Conservation (phyloP, 2,888 invertebrate species). For the Nysson spinosus region DNA sequence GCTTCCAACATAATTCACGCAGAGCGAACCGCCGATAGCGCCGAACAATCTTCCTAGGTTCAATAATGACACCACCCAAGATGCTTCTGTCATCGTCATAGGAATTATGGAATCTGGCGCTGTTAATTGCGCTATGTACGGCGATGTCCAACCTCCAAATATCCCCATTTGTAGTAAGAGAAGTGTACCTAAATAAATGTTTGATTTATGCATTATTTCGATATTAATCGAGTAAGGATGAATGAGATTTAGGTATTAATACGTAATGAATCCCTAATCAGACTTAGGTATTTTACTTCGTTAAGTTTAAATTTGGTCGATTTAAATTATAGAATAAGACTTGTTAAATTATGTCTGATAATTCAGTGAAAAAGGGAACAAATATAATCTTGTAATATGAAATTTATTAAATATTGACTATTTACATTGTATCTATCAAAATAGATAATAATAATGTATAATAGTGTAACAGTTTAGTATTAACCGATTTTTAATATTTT, state of each 20-base stretch:
- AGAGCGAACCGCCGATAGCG: conserved; percentile 54
- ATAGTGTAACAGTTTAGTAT: too few species aligned
- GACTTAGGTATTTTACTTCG: too few species aligned
- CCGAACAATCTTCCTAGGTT: conserved; percentile 65
- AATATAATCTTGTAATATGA: too few species aligned
- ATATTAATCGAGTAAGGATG: too few species aligned
- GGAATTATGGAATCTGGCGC: conserved; percentile 48
- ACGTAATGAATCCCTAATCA: background rate
- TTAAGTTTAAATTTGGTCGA: too few species aligned
- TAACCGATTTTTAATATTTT: too few species aligned
- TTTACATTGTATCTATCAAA: too few species aligned
- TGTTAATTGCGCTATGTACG: conserved; percentile 58
- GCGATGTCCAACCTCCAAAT: conserved; percentile 65
- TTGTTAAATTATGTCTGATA: background rate
- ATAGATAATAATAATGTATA: too few species aligned
- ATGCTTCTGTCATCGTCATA: conserved; percentile 58
- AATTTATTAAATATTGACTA: too few species aligned
- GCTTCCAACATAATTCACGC: conserved; percentile 60
- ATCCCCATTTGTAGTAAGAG: conserved; percentile 35
- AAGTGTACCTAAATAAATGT: conserved; percentile 42
- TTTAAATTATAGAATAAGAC: background rate
- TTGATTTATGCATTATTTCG: too few species aligned
- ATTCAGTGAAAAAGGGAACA: background rate
- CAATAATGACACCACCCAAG: conserved; percentile 67
- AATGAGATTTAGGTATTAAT: too few species aligned